These are phyloP conservation scores for Maccullochella peelii DNA, from an alignment of 2,113 vertebrate genomes.

Conservation along the genomic window DNA sequence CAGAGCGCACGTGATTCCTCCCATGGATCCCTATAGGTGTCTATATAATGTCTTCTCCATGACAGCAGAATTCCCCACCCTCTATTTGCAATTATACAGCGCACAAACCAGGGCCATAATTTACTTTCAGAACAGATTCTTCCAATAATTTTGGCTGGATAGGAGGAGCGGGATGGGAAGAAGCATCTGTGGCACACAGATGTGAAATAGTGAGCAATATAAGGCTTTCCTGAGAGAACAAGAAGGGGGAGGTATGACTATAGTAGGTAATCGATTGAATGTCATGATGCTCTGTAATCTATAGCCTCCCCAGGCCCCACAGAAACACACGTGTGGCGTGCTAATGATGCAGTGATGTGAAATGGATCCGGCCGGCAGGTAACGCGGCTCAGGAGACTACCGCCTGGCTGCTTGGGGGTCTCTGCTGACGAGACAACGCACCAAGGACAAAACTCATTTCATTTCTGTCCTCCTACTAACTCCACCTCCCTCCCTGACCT, in stretches of 20 bases:
- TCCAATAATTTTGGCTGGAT: background rate
- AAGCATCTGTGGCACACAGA: background rate
- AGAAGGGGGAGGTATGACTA: conserved; percentile 12
- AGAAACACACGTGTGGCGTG: conserved; percentile 54
- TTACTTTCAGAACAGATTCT: conserved; percentile 31
- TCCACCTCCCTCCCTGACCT: conserved; percentile 27
- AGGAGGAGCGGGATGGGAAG: conserved; percentile 32
- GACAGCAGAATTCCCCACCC: background rate
- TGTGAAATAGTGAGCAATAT: conserved; percentile 34
- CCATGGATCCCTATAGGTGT: conserved; percentile 32
- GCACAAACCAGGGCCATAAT: conserved; percentile 5
- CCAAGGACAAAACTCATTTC: conserved; percentile 60
- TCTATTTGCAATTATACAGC: conserved; percentile 20
- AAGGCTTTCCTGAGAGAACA: conserved; percentile 12
- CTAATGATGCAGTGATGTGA: conserved; percentile 58
- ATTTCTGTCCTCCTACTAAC: conserved; percentile 33
- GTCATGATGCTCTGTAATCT: conserved; percentile 68
- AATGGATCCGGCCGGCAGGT: conserved; percentile 30
- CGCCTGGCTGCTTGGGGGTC: conserved; percentile 18
- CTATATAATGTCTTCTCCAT: conserved; percentile 24
- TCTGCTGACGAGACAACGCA: conserved; percentile 43
- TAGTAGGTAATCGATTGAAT: conserved; percentile 74
- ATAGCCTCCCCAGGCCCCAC: conserved; percentile 64
- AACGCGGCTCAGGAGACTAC: conserved; percentile 17
- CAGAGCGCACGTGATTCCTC: conserved; percentile 35